Base-by-base conservation (phyloP, 2,888 invertebrate species). In the Chaitophorus viminalis region DNA sequence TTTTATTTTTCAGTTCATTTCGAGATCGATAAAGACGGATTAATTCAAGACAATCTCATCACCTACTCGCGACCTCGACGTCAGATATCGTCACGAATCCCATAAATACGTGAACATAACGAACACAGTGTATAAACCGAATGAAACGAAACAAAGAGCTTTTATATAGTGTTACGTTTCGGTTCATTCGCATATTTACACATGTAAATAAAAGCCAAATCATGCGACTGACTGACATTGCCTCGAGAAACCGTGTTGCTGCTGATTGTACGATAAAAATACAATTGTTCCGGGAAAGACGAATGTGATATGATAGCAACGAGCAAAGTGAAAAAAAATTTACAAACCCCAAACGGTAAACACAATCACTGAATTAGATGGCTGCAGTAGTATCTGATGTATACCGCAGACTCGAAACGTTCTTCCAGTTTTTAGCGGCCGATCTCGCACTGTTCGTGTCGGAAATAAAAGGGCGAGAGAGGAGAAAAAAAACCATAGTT, bases 1-100 rank as follows among this genome's bases (percentile, higher is more conserved):
- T 1, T 72, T 72, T 79, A 33, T 54, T 1, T 72, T 86, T 60
- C 14, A 87, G 87, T 87, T 79, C 87, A 87, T 81, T 87, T 75
- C 8, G 60, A 72, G 18, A 81, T 39, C 25, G 31, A 60, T 18
- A 36, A 81, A 60, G 39, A 81, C 33, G 87, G 74, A 60, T 25
- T 74, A 25, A 1, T 87, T 0, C 74, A 75, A 74, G 87, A 87
- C 8, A 87, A 87, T 74, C 60, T 81, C 18, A 65, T 87, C 29
- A 81, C 72, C 5, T 87, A 74, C 31, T 46, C 81, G 5, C 74
- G 81, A 39, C 81, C 81, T 33, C 87, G 87, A 14, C 70, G 65
- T 74, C 74, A 46, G 21, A 52, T 68, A 39, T 25, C 9, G 39
- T 65, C 75, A 39, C 31, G 83, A 31, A 84, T 14, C 25, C 60